Percentiles rank a stretch among this genome's conserved stretches.
phyloP scores from a whole-genome alignment of 23 tunicate genomes.

The Halocynthia roretzi region DNA sequence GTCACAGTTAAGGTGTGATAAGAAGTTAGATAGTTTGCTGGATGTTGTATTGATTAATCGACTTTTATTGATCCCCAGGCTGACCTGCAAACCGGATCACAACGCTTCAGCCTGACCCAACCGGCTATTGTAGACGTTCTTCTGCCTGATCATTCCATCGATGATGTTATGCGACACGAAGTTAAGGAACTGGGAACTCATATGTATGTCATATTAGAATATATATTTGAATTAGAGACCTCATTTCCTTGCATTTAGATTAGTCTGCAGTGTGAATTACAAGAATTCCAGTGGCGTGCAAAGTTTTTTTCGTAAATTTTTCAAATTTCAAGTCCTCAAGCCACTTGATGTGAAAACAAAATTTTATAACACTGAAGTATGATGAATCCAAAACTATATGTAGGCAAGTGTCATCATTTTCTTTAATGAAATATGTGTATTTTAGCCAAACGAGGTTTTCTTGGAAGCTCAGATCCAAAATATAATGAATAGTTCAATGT shows the following conservation, averaged over 20 bases:
- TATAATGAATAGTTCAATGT: slow-evolving; percentile 63
- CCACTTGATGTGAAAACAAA: slow-evolving; percentile 94
- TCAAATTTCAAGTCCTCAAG: slow-evolving; percentile 89
- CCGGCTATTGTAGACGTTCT: slow-evolving; percentile 16
- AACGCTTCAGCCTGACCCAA: slow-evolving; percentile 43
- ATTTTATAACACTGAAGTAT: slow-evolving; percentile 69
- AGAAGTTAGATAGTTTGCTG: not conserved
- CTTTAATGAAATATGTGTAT: not conserved
- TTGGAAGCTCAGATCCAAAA: slow-evolving; percentile 94
- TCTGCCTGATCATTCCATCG: slow-evolving; percentile 45
- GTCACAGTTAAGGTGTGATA: slow-evolving; percentile 48
- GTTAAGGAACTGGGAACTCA: slow-evolving; percentile 94
- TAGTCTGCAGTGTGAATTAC: slow-evolving; percentile 80
- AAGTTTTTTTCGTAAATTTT: slow-evolving; percentile 73
- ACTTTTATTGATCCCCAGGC: slow-evolving; percentile 27
- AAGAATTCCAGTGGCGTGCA: slow-evolving; percentile 45
- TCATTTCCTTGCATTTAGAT: slow-evolving; percentile 24
- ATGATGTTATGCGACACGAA: slow-evolving; percentile 85
- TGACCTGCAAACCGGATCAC: slow-evolving; percentile 90
- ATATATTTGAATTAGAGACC: not conserved
- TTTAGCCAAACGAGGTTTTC: slow-evolving; percentile 50
- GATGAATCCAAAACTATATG: not conserved
- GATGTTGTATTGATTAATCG: not conserved
- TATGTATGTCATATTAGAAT: slow-evolving; percentile 19
- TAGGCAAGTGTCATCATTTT: not conserved